phyloP scores from a whole-genome alignment of 2,113 vertebrate species.

The Scolopax mira region DNA sequence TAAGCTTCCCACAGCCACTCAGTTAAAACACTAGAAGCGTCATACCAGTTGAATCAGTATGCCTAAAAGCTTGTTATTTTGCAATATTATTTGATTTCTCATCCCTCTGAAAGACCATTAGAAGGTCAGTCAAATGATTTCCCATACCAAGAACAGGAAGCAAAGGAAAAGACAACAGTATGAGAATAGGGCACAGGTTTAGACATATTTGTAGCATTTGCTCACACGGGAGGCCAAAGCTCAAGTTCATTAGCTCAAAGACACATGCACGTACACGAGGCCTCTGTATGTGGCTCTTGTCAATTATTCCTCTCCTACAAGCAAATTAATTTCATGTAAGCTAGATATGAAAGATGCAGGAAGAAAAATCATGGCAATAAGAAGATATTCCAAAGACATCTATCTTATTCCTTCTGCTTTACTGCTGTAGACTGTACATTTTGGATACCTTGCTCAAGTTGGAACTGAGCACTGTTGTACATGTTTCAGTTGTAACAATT shows the following conservation, averaged over 20 bases:
- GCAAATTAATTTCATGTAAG: not conserved
- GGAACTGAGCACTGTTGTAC: not conserved
- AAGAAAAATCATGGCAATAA: not conserved
- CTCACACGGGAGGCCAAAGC: not conserved
- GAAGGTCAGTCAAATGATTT: not conserved
- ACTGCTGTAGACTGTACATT: not conserved
- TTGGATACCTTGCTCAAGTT: not conserved
- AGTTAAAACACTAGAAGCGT: not conserved
- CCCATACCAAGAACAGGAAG: not conserved
- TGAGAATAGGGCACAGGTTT: not conserved
- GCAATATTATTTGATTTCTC: not conserved
- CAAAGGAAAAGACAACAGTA: not conserved
- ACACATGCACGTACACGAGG: accelerated
- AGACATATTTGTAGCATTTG: not conserved
- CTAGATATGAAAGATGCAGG: not conserved
- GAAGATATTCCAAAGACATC: not conserved
- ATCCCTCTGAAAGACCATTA: not conserved
- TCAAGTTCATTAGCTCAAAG: not conserved
- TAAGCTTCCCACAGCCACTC: not conserved
- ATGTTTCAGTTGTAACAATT: not conserved
- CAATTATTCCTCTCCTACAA: not conserved
- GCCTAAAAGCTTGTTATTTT: not conserved
- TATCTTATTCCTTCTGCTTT: not conserved
- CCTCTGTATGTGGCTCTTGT: not conserved
- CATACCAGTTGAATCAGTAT: not conserved